Conservation (phyloP, 2,797 vertebrate genomes). For the Syngnathus acus region DNA sequence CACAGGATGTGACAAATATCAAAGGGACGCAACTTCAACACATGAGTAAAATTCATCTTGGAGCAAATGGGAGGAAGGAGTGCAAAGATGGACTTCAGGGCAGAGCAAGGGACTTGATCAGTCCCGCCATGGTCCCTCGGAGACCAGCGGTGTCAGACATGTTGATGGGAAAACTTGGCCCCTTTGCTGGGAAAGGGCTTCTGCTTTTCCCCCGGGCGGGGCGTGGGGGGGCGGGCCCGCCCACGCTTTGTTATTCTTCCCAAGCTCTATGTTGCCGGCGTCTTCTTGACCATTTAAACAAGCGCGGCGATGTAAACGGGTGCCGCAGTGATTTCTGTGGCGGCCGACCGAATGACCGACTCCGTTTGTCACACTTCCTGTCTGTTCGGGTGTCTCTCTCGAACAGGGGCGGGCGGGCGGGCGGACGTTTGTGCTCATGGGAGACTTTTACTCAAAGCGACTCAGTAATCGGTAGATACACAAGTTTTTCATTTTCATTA, state of each 20-base stretch:
- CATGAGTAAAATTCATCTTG: slow-evolving; percentile 30
- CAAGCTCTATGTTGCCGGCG: slow-evolving; percentile 38
- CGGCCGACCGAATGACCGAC: slow-evolving; percentile 34
- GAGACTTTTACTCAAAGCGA: too few species aligned
- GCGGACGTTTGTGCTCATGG: too few species aligned
- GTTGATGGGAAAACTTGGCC: slow-evolving; percentile 58
- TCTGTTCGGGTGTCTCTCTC: slow-evolving; percentile 1
- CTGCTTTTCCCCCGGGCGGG: slow-evolving; percentile 39
- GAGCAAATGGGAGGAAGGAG: slow-evolving; percentile 21
- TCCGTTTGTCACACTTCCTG: slow-evolving; percentile 24
- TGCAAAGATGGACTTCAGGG: too few species aligned
- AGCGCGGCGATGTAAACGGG: slow-evolving; percentile 39
- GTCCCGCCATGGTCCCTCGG: slow-evolving; percentile 46
- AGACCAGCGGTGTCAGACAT: slow-evolving; percentile 44
- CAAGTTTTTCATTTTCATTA: too few species aligned
- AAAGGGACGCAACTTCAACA: slow-evolving; percentile 20
- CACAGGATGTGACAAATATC: slow-evolving; percentile 43
- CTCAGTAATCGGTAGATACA: too few species aligned
- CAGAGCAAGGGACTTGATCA: slow-evolving; percentile 15
- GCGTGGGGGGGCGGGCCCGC: slow-evolving; percentile 18
- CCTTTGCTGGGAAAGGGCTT: slow-evolving; percentile 54
- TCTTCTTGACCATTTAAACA: slow-evolving; percentile 29
- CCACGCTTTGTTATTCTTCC: slow-evolving; percentile 48
- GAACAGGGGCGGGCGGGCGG: too few species aligned
- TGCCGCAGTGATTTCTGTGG: slow-evolving; percentile 38